Evolutionary conservation across 2,797 vertebrate species (phyloP), one percentile per base, ranked within the genome.

Genomic region (Brachyrhaphis roseni): DNA sequence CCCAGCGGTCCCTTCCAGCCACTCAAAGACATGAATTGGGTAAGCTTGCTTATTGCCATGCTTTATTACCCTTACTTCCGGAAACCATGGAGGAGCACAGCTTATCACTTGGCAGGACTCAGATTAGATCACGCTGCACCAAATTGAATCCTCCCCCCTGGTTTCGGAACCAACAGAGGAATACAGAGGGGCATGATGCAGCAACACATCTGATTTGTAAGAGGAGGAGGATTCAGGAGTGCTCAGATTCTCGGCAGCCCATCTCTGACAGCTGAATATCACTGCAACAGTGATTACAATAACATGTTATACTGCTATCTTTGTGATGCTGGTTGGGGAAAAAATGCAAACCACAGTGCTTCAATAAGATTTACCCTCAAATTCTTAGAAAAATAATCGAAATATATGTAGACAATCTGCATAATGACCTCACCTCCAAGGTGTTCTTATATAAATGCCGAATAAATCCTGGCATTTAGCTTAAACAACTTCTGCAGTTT

Each of bases 41-140:
- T 86, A 86, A 86, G 89, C 89, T 87, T 90, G 90, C 90, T 94
- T 93, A 93, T 93, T 92, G 87, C 86, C 76, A 72, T 86, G 80
- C 89, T 91, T 92, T 94, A 90, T 94, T 92, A 90, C 87, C 89
- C 84, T 92, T 90, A 91, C 91, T 91, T 90, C 90, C 64, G 78
- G 84, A 91, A 93, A 90, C 86, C 81, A 85, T 79, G 81, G 87
- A 88, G 86, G 90, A 87, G 88, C 80, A 81, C 83, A 89, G 92
- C 86, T 95, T 94, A 96, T 96, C 94, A 90, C 90, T 85, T 80
- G 74, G 83, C 90, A 91, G 85, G 91, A 88, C 87, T 91, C 81
- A 91, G 94, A 95, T 96, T 95, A 95, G 92, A 95, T 96, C 94
- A 93, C 83, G 85, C 90, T 91, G 92, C 91, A 94, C 91, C 92